Evolutionary conservation across 2,888 invertebrate genomes (phyloP).

Genomic region (Drepana falcataria): DNA sequence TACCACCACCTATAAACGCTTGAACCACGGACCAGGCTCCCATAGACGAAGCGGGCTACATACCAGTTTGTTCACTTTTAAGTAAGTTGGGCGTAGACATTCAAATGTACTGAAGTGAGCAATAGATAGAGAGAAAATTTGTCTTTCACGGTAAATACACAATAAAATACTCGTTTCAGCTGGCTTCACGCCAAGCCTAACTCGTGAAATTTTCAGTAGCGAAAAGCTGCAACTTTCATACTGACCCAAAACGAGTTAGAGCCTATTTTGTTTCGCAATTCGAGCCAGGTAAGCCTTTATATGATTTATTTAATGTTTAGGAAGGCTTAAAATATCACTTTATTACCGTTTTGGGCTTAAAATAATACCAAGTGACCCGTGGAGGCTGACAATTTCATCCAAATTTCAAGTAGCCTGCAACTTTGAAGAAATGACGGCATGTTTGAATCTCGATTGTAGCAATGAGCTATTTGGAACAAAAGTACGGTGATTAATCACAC

Average conservation of each 20-base stretch:
- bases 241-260: slow-evolving; percentile 31
- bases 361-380: too few relatives aligned
- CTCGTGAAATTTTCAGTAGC: slow-evolving; percentile 42
- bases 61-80: too few relatives aligned
- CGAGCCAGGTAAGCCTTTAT: background rate
- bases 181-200: slow-evolving; percentile 36
- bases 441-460: too few relatives aligned
- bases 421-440: too few relatives aligned
- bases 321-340: background rate
- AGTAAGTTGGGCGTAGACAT: too few relatives aligned
- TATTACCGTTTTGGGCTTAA: background rate
- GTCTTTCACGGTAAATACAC: slow-evolving; percentile 12
- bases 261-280: slow-evolving; percentile 18
- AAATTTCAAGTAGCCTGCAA: too few relatives aligned
- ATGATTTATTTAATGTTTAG: background rate
- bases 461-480: too few relatives aligned
- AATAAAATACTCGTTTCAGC: slow-evolving; percentile 15
- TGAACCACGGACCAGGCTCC: too few relatives aligned
- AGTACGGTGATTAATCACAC: too few relatives aligned
- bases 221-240: slow-evolving; percentile 35
- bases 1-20: too few relatives aligned
- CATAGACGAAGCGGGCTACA: too few relatives aligned
- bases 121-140: background rate
- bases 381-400: too few relatives aligned
- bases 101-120: background rate